Base-by-base conservation (phyloP, 2,113 vertebrate species). In the Illadopsis cleaveri region DNA sequence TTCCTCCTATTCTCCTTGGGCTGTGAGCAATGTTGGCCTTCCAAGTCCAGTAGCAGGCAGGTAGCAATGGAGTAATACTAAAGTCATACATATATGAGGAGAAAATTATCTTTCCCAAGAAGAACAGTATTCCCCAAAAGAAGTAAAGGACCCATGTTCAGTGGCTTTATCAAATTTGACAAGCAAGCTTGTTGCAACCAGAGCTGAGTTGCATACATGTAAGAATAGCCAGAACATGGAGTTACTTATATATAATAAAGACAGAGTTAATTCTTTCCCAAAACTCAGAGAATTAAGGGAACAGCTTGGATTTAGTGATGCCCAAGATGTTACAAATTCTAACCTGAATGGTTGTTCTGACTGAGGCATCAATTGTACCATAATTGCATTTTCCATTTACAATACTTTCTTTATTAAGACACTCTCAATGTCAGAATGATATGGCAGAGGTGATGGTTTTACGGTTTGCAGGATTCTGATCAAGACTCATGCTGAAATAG, bases 201-300 rank as follows among this genome's bases (percentile, higher is more conserved):
- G 9, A 38, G 8, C 7, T 33, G 18, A 25, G 37, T 9, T 61
- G 12, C 4, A 1, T 24, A 38, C 0, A 3, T 6, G 9, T 5
- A 90, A 24, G 25, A 72, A 82, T 79, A 82, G 11, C 5, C 48
- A 85, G 35, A 85, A 42, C 10, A 56, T 11, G 5, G 6, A 37
- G 9, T 68, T 48, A 51, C 10, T 80, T 25, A 53, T 37, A 80
- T 6, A 51, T 48, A 56, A 64, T 7, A 58, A 53, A 53, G 18
- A 25, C 20, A 66, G 78, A 78, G 17, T 23, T 61, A 84, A 88
- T 40, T 48, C 20, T 19, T 85, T 60, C n/a, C 17, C 5, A 57
- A 69, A 94, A 56, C 10, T n/a, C 21, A 6, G 9, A 56, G 18
- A 85, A 75, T 71, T 66, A 60, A 84, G 91, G 27, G 27, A 87